phyloP scores from a whole-genome alignment of 1,140 invertebrate genomes.

The Papilio polyxenes region DNA sequence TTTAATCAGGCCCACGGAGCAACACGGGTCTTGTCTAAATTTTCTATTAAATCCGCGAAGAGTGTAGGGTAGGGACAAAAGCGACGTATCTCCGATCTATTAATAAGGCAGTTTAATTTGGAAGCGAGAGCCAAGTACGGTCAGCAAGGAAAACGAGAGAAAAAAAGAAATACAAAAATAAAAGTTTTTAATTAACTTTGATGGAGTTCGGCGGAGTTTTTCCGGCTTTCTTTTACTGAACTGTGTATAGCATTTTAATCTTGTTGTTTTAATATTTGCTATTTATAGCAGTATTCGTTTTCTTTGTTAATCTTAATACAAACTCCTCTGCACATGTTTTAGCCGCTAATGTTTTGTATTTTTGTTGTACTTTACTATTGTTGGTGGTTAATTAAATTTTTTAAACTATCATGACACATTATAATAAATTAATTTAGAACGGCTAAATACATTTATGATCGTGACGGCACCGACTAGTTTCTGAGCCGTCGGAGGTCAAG shows the following conservation, averaged over 20 bases:
- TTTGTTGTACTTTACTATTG: too few relatives aligned
- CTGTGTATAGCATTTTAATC: slow-evolving; percentile 28
- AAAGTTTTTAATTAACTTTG: slow-evolving; percentile 52
- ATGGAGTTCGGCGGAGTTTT: slow-evolving; percentile 30
- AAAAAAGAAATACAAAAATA: slow-evolving; percentile 39
- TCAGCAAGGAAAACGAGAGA: slow-evolving; percentile 52
- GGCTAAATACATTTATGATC: too few relatives aligned
- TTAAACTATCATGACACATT: too few relatives aligned
- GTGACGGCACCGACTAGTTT: too few relatives aligned
- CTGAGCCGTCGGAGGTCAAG: too few relatives aligned
- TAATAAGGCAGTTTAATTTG: slow-evolving; percentile 76
- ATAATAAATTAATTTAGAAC: too few relatives aligned
- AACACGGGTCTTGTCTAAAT: slow-evolving; percentile 70
- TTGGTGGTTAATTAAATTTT: too few relatives aligned
- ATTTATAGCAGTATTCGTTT: neutral
- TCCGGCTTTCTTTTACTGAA: slow-evolving; percentile 30
- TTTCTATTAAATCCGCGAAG: slow-evolving; percentile 74
- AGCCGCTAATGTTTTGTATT: too few relatives aligned
- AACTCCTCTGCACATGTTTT: neutral
- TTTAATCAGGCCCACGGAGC: slow-evolving; percentile 66
- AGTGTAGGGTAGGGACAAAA: slow-evolving; percentile 63
- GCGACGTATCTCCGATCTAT: slow-evolving; percentile 75
- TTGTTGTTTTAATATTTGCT: slow-evolving; percentile 20
- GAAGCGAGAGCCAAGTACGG: slow-evolving; percentile 48
- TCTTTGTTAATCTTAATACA: neutral